A percentile compares a stretch with the other conserved stretches of the same genome.
Conservation (phyloP, 64 coral and sea anemone genomes). For the Astreopora myriophthalma region DNA sequence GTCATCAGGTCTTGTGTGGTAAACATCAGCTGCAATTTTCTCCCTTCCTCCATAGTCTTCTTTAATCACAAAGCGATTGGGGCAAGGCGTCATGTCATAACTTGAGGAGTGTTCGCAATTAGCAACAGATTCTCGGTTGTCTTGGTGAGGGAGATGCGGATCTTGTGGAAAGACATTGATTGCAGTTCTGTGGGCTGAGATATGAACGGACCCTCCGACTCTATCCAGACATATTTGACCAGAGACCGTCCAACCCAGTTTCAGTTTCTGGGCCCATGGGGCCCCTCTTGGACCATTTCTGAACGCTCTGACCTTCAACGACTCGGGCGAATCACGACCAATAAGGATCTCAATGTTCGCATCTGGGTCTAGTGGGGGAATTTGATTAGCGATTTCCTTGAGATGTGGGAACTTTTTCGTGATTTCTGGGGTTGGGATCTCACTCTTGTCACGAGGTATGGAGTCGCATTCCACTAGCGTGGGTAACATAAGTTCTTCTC, state of each 20-base stretch:
- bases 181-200: neutral
- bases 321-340: slow-evolving; percentile 13
- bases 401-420: slow-evolving; percentile 5
- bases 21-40: slow-evolving; percentile 1
- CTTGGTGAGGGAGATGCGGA: neutral
- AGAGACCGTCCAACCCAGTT: slow-evolving; percentile 45
- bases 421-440: slow-evolving; percentile 47
- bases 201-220: neutral
- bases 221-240: slow-evolving; percentile 61
- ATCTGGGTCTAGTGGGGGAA: slow-evolving; percentile 1
- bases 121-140: neutral
- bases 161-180: neutral
- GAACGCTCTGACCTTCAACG: slow-evolving; percentile 48
- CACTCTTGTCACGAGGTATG: slow-evolving; percentile 40
- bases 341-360: slow-evolving; percentile 6
- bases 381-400: neutral
- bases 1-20: slow-evolving; percentile 1
- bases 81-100: slow-evolving; percentile 29
- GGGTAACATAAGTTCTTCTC: neutral
- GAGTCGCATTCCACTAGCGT: slow-evolving; percentile 36
- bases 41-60: neutral
- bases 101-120: too few relatives aligned
- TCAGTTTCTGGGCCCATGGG: slow-evolving; percentile 43
- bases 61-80: slow-evolving; percentile 2
- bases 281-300: slow-evolving; percentile 11